Conservation (phyloP, 2,888 invertebrate species). For the Pyrocoelia pectoralis region DNA sequence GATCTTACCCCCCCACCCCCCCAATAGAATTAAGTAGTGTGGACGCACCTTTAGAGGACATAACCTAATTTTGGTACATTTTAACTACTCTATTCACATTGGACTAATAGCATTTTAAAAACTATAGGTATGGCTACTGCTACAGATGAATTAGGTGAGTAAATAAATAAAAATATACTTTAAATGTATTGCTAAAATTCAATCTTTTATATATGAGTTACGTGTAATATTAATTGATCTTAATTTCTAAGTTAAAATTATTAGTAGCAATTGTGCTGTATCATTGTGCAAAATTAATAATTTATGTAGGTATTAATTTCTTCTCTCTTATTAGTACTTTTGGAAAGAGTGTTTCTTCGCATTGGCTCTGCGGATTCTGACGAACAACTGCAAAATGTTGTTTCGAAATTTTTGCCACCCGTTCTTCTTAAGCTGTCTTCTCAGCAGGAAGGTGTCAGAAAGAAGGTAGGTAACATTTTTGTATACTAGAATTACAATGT, state of each 20-base stretch:
- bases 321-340: conserved; percentile 69
- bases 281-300: background rate
- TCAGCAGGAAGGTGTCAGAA: conserved; percentile 81
- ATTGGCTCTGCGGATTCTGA: conserved; percentile 90
- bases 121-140: conserved; percentile 1
- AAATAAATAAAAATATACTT: background rate
- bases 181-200: too few relatives aligned
- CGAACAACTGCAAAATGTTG: conserved; percentile 83
- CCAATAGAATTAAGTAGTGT: too few relatives aligned
- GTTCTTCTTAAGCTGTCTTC: conserved; percentile 91
- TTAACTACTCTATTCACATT: background rate
- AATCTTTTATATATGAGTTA: too few relatives aligned
- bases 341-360: conserved; percentile 89
- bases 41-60: too few relatives aligned
- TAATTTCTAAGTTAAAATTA: too few relatives aligned
- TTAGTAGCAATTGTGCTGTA: background rate
- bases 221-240: too few relatives aligned
- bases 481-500: background rate
- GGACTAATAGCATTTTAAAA: background rate
- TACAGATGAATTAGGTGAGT: conserved; percentile 6
- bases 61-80: too few relatives aligned
- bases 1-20: too few relatives aligned
- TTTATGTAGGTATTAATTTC: background rate
- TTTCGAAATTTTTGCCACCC: conserved; percentile 85
- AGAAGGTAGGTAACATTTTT: conserved; percentile 53